Evolutionary conservation across 2,797 vertebrate genomes (phyloP).

Genomic region (Simalia tracyae): DNA sequence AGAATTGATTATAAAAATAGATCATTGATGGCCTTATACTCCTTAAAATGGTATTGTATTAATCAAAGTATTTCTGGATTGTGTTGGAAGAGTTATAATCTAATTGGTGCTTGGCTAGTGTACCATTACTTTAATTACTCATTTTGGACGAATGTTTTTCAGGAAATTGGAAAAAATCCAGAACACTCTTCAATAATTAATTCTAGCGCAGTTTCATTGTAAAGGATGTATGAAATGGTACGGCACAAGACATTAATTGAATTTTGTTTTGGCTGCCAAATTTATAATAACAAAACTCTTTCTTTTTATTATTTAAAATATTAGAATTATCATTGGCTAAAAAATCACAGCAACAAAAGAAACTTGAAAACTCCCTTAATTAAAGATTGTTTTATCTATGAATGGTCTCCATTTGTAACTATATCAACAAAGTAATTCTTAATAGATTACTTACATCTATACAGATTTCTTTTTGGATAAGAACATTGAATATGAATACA

Average conservation of each 20-base stretch:
- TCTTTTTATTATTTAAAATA: background rate
- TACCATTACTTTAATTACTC: background rate
- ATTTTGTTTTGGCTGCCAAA: background rate
- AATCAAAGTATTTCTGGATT: background rate
- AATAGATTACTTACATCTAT: background rate
- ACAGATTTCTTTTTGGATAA: background rate
- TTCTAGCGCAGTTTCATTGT: background rate
- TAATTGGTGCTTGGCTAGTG: background rate
- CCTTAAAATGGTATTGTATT: background rate
- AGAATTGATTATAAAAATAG: background rate
- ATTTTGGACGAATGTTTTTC: background rate
- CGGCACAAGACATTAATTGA: background rate
- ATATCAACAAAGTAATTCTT: background rate
- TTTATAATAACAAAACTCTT: background rate
- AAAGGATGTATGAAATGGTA: background rate
- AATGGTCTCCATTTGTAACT: background rate
- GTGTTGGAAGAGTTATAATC: background rate
- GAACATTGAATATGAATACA: background rate
- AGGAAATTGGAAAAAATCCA: background rate
- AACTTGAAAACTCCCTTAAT: background rate
- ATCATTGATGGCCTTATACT: background rate
- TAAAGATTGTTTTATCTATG: background rate
- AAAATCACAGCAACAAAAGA: background rate
- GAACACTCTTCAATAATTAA: background rate
- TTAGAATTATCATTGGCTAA: background rate